Evolutionary conservation across 2,797 vertebrate genomes (phyloP).

Genomic region (Rhodeus uyekii): DNA sequence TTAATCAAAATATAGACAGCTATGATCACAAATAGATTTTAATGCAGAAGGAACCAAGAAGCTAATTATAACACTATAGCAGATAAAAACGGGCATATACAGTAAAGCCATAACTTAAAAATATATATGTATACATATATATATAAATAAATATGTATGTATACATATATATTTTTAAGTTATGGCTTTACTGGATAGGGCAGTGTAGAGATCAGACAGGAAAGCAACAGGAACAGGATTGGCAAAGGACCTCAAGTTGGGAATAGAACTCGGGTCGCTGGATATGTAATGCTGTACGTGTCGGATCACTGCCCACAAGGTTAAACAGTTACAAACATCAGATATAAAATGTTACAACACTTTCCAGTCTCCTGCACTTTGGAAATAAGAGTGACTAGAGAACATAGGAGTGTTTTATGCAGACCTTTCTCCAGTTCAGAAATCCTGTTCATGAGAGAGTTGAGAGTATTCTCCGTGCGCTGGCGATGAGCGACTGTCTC

Average conservation of each 20-base stretch:
- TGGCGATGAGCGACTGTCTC: conserved; percentile 90
- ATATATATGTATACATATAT: too few relatives aligned
- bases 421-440: conserved; percentile 92
- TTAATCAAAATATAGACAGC: not conserved
- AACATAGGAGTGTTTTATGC: not conserved
- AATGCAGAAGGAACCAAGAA: not conserved
- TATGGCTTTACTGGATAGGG: not conserved
- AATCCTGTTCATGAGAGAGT: conserved; percentile 89
- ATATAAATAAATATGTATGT: too few relatives aligned
- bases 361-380: not conserved
- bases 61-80: not conserved
- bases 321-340: not conserved
- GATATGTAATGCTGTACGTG: not conserved
- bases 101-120: too few relatives aligned
- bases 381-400: not conserved
- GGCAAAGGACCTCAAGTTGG: not conserved
- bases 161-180: too few relatives aligned
- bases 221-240: not conserved
- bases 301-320: not conserved
- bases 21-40: not conserved
- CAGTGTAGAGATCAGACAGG: not conserved
- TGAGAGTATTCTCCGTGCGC: conserved; percentile 89
- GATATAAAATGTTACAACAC: not conserved
- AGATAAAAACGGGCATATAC: not conserved
- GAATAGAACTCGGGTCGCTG: not conserved